Evolutionary conservation across 2,113 vertebrate genomes (phyloP), one percentile per base, ranked within the genome.

Genomic region (Ardeotis arabs): DNA sequence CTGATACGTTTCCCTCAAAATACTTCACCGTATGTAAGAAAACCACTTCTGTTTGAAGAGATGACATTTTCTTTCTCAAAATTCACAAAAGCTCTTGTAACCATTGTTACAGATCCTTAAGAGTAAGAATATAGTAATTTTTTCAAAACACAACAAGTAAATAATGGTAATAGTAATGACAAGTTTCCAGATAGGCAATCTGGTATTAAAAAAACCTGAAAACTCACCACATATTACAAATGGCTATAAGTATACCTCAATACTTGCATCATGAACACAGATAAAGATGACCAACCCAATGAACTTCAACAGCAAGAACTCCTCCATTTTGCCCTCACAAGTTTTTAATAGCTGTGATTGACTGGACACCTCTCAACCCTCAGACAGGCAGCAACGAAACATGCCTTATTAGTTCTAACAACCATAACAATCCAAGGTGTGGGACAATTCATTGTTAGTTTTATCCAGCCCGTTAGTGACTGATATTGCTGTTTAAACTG

Each of bases 71-170:
- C 24, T 55, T 24, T 47, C 44, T 78, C 35, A 35, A 62, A 74
- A 80, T 19, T 80, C 20, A 59, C 39, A 60, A 23, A 58, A 83
- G 17, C 24, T 55, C 8, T 25, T 63, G 12, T 20, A 45, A 56
- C 8, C 27, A 45, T 6, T 72, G 27, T 28, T 41, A n/a, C 29
- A 79, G 20, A 86, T 16, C 11, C 5, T 35, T 39, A 75, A 2
- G 27, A 59, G 11, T 5, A 82, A 84, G 67, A 76, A 23, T 3
- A 37, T 0, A 8, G 4, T 10, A 6, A 0, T 3, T 33, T 22
- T 56, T 55, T 75, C 47, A 4, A 13, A 75, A 50, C 0, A 4
- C 5, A 29, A 28, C 3, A 1, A 90, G 8, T 21, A 62, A 66
- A 41, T n/a, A 75, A 55, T 22, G 2, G 78, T 55, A 14, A 56